phyloP scores from a whole-genome alignment of 2,888 invertebrate species.

The Mesorhabditis belari region DNA sequence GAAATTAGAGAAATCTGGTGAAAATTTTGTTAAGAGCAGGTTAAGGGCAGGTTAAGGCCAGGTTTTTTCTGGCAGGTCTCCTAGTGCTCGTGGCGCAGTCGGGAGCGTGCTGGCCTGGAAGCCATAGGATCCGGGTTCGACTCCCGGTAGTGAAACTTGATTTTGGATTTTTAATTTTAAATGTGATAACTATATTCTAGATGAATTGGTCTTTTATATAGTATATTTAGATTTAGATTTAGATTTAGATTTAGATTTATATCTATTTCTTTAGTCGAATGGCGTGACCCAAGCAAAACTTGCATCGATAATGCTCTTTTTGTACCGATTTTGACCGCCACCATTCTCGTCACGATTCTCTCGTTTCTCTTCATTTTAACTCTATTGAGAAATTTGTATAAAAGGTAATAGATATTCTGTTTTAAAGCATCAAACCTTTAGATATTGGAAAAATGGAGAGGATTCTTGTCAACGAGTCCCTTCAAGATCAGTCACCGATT shows the following conservation, averaged over 20 bases:
- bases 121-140: no score
- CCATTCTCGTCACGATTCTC: neutral
- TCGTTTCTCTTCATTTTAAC: neutral
- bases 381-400: neutral
- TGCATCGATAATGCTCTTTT: neutral
- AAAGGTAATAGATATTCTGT: neutral
- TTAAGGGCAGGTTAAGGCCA: no score
- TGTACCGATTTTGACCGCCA: neutral
- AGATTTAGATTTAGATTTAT: neutral
- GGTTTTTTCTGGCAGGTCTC: no score
- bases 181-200: no score
- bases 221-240: neutral
- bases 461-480: neutral
- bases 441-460: neutral
- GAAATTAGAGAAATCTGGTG: no score
- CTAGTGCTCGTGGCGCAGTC: no score
- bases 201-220: no score
- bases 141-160: no score
- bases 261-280: neutral
- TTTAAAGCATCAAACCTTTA: neutral
- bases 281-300: neutral
- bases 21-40: no score
- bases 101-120: no score
- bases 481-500: neutral
- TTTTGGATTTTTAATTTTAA: no score